These are phyloP conservation scores for Neocrepidodera transversa DNA, from an alignment of 2,888 invertebrate genomes.

Conservation along the genomic window DNA sequence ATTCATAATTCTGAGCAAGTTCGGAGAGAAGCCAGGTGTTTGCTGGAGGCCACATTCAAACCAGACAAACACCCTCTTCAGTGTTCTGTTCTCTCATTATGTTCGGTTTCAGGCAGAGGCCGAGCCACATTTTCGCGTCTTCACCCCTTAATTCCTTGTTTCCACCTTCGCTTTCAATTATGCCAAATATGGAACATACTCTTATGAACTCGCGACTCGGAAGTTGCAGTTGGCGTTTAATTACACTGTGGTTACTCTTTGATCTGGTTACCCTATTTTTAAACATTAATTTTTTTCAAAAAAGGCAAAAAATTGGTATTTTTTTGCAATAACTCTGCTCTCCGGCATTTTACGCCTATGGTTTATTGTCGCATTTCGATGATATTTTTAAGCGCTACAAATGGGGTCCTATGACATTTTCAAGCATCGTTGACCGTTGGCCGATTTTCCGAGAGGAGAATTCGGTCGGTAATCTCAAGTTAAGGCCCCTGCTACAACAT, in stretches of 20 bases:
- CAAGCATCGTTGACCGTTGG: too few relatives aligned
- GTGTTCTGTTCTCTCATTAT: not conserved
- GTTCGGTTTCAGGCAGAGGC: not conserved
- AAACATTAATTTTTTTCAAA: too few relatives aligned
- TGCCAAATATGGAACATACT: not conserved
- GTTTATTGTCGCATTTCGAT: too few relatives aligned
- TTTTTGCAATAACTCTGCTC: too few relatives aligned
- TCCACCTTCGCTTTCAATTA: constrained; percentile 7
- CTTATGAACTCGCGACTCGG: not conserved
- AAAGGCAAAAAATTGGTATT: too few relatives aligned
- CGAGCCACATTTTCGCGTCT: not conserved
- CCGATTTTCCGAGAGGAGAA: too few relatives aligned
- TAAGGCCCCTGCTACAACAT: too few relatives aligned
- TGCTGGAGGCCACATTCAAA: not conserved
- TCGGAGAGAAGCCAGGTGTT: not conserved
- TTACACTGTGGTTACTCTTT: not conserved
- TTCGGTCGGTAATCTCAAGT: too few relatives aligned
- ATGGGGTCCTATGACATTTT: too few relatives aligned
- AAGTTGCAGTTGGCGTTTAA: constrained; percentile 7
- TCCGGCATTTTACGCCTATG: too few relatives aligned
- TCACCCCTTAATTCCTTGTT: not conserved
- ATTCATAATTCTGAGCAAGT: not conserved
- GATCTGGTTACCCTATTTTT: not conserved
- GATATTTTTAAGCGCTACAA: too few relatives aligned
- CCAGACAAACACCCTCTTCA: not conserved